A percentile compares a stretch with the other conserved stretches of the same genome.
Evolutionary conservation across 1,140 invertebrate genomes (phyloP).

Genomic region (Adelges cooleyi): DNA sequence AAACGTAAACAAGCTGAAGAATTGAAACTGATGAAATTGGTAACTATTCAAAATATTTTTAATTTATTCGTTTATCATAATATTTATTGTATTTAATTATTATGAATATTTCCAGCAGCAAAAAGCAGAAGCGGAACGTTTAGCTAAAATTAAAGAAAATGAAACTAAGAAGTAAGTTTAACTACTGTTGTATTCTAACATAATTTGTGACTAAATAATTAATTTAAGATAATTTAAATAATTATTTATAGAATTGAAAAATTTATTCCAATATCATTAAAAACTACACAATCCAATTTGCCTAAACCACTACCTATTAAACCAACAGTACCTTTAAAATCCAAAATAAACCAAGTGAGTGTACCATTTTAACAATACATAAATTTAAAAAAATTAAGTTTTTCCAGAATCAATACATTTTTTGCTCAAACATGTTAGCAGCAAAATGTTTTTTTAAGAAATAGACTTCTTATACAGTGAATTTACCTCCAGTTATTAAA

Average conservation of each 20-base stretch:
- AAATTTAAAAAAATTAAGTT: no score
- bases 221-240: no score
- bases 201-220: no score
- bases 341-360: background rate
- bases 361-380: no score
- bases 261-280: background rate
- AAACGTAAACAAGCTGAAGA: constrained; percentile 12
- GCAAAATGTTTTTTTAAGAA: no score
- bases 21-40: background rate
- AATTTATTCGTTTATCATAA: no score
- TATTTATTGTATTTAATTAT: no score
- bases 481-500: no score
- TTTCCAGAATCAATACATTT: no score
- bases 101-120: background rate
- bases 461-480: no score
- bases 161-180: constrained; percentile 9
- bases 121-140: background rate
- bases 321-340: background rate
- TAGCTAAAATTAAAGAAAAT: background rate
- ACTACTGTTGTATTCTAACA: background rate
- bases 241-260: constrained; percentile 1
- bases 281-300: background rate
- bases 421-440: no score
- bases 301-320: background rate
- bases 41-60: background rate